Evolutionary conservation across 2,797 vertebrate genomes (phyloP).

Genomic region (Tokudaia muenninki): DNA sequence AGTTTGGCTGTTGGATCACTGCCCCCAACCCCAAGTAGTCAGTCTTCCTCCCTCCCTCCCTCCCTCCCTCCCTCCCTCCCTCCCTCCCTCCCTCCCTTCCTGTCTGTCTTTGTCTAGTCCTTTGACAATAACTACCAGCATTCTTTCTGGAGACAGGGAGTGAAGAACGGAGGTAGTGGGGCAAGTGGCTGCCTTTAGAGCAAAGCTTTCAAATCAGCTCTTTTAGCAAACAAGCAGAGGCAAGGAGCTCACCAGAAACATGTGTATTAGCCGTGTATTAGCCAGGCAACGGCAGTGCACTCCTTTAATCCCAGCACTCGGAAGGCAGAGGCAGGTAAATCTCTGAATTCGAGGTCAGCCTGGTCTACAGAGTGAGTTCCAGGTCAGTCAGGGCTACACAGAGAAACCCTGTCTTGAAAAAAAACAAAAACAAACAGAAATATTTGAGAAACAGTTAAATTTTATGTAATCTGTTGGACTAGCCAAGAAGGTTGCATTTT

Average conservation of each 20-base stretch:
- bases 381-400: neutral
- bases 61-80: no score
- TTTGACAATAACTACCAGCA: neutral
- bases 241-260: slow-evolving; percentile 8
- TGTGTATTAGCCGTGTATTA: neutral
- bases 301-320: neutral
- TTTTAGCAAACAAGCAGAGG: neutral
- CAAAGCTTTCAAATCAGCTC: neutral
- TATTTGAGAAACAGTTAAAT: neutral
- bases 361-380: neutral
- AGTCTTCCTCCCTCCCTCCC: neutral
- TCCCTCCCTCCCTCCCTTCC: neutral
- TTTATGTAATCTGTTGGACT: neutral
- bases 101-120: neutral
- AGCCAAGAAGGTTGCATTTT: neutral
- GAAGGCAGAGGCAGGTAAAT: neutral
- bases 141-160: neutral
- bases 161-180: neutral
- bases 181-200: neutral
- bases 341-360: neutral
- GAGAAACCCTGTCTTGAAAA: neutral
- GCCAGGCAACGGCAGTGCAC: neutral
- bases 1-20: neutral
- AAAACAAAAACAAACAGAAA: neutral
- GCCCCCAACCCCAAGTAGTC: neutral